phyloP scores from a whole-genome alignment of 2,113 vertebrate genomes.

The Hirundichthys speculiger region DNA sequence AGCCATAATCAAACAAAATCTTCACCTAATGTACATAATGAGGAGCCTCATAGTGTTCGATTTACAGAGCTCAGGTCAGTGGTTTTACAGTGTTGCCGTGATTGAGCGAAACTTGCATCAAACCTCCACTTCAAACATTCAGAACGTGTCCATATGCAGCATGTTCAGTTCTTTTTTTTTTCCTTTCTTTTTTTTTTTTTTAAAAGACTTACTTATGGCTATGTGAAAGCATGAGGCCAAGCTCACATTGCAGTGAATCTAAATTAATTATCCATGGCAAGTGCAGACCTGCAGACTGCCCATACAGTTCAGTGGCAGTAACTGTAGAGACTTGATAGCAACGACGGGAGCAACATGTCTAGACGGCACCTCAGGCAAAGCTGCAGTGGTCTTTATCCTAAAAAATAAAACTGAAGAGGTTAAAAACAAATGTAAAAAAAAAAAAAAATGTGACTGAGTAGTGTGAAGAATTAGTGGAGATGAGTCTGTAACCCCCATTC shows the following conservation, averaged over 20 bases:
- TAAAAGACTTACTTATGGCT: slow-evolving; percentile 38
- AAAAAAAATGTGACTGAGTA: slow-evolving; percentile 12
- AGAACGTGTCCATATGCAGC: slow-evolving; percentile 49
- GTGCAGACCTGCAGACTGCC: slow-evolving; percentile 17
- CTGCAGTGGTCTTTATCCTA: slow-evolving; percentile 50
- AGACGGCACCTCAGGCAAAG: slow-evolving; percentile 28
- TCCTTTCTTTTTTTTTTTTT: slow-evolving; percentile 12
- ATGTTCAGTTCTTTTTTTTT: slow-evolving; percentile 33
- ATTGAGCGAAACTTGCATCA: slow-evolving; percentile 54
- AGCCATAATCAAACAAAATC: slow-evolving; percentile 13
- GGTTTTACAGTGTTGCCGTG: slow-evolving; percentile 49
- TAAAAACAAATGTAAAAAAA: neutral
- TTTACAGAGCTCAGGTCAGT: slow-evolving; percentile 41
- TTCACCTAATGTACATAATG: slow-evolving; percentile 23
- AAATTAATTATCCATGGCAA: slow-evolving; percentile 5
- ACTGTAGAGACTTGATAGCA: no score
- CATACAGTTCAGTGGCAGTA: slow-evolving; percentile 27
- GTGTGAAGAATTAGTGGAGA: slow-evolving; percentile 38
- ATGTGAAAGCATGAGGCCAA: slow-evolving; percentile 28
- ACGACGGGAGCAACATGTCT: slow-evolving; percentile 21
- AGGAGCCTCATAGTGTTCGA: slow-evolving; percentile 22
- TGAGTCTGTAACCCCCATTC: slow-evolving; percentile 31
- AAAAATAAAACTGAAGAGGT: slow-evolving; percentile 28
- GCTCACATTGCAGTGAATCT: slow-evolving; percentile 9
- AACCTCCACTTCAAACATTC: slow-evolving; percentile 47